phyloP scores from a whole-genome alignment of 2,888 invertebrate species.

The Rhodophaea formosa region DNA sequence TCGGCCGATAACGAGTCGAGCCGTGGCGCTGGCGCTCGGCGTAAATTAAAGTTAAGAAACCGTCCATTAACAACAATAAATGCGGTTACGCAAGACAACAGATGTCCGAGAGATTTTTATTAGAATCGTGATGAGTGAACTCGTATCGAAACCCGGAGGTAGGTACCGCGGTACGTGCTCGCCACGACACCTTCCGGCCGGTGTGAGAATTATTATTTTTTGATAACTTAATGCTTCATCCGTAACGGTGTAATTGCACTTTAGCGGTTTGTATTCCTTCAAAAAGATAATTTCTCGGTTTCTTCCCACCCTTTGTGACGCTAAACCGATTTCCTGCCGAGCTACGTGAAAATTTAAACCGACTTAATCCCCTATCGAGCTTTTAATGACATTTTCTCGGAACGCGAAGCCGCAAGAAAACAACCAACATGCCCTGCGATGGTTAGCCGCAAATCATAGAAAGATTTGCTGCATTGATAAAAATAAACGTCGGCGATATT shows the following conservation, averaged over 20 bases:
- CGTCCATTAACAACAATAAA: constrained; percentile 71
- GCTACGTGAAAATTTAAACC: constrained; percentile 77
- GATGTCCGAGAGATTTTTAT: constrained; percentile 68
- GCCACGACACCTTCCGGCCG: constrained; percentile 74
- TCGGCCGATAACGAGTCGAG: constrained; percentile 32
- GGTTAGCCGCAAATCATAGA: constrained; percentile 81
- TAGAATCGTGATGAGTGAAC: constrained; percentile 71
- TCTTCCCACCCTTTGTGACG: constrained; percentile 76
- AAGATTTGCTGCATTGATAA: constrained; percentile 78
- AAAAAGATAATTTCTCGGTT: constrained; percentile 77
- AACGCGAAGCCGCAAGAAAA: constrained; percentile 70
- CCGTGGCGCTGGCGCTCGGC: constrained; percentile 37
- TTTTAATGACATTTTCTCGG: constrained; percentile 77
- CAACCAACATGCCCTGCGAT: constrained; percentile 61
- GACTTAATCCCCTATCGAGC: constrained; percentile 74
- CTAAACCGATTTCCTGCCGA: constrained; percentile 75
- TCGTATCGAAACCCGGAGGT: constrained; percentile 61
- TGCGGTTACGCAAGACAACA: constrained; percentile 74
- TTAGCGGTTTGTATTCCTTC: constrained; percentile 74
- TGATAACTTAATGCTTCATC: constrained; percentile 76
- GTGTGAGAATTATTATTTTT: constrained; percentile 75
- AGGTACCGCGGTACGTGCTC: constrained; percentile 66
- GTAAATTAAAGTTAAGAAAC: constrained; percentile 66
- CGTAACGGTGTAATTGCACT: constrained; percentile 77
- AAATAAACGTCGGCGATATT: constrained; percentile 76